Conservation (phyloP, 2,113 vertebrate species). For the Gasterosteus nipponicus region DNA sequence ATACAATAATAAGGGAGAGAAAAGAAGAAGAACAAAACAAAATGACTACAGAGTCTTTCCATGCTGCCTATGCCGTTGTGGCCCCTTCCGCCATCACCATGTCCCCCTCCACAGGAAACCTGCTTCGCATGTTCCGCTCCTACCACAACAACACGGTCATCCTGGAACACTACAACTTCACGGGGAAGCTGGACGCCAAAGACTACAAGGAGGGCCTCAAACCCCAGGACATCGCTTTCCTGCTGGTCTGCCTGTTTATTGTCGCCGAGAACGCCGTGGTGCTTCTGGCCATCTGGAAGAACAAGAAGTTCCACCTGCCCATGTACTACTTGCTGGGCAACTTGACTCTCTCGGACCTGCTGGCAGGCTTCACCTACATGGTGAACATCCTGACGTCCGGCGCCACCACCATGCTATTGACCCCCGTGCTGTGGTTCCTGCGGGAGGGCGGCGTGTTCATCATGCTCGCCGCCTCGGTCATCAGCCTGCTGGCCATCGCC, state of each 20-base stretch:
- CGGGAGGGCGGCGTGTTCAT: conserved; percentile 90
- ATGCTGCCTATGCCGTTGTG: conserved; percentile 40
- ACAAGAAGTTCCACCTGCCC: conserved; percentile 91
- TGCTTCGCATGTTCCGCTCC: conserved; percentile 72
- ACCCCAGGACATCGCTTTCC: conserved; percentile 81
- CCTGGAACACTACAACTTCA: conserved; percentile 88
- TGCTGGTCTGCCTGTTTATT: conserved; percentile 88
- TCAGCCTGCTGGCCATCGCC: conserved; percentile 91
- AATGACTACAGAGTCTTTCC: conserved; percentile 62
- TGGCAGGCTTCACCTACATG: conserved; percentile 90
- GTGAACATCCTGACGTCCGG: conserved; percentile 90
- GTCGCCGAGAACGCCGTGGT: conserved; percentile 89
- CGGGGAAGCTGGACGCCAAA: conserved; percentile 84
- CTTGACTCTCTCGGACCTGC: conserved; percentile 89
- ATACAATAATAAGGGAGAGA: not conserved
- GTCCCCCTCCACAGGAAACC: conserved; percentile 42
- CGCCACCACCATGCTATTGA: conserved; percentile 85
- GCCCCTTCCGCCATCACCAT: conserved; percentile 32
- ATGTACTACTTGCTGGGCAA: conserved; percentile 92
- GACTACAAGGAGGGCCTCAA: conserved; percentile 85
- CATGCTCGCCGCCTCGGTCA: conserved; percentile 86
- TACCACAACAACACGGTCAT: conserved; percentile 84
- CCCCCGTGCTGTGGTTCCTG: conserved; percentile 88
- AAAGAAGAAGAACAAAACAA: not conserved
- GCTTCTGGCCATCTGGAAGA: conserved; percentile 87